Evolutionary conservation across 1,140 invertebrate genomes (phyloP).

Genomic region (Drosophila kepulauana): DNA sequence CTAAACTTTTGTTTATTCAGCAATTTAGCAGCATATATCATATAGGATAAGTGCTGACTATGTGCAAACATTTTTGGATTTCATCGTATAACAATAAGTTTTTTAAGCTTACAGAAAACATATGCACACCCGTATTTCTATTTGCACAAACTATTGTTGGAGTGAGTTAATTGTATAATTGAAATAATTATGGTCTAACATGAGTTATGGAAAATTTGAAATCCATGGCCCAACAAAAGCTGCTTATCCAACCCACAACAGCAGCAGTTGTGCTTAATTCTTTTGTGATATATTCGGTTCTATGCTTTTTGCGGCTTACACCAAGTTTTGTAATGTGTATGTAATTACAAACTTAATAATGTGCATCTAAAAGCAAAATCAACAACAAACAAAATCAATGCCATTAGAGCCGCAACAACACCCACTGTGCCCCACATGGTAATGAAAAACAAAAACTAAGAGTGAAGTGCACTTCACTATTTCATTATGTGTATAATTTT

Average conservation of each 20-base stretch:
- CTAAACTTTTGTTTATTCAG: background rate
- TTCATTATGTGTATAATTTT: slow-evolving; percentile 11
- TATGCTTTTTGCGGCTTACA: slow-evolving; percentile 30
- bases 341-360: slow-evolving; percentile 33
- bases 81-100: no score
- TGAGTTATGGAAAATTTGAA: slow-evolving; percentile 15
- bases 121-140: background rate
- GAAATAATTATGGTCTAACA: slow-evolving; percentile 8
- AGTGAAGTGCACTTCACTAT: slow-evolving; percentile 4
- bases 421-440: background rate
- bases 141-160: background rate
- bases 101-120: background rate
- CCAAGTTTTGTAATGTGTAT: slow-evolving; percentile 31
- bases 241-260: slow-evolving; percentile 18
- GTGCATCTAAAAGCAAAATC: slow-evolving; percentile 27
- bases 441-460: slow-evolving; percentile 9
- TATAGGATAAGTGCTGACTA: background rate
- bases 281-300: slow-evolving; percentile 27
- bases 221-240: slow-evolving; percentile 10
- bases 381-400: slow-evolving; percentile 32
- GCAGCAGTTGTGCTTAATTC: slow-evolving; percentile 6
- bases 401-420: slow-evolving; percentile 18
- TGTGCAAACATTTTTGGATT: no score
- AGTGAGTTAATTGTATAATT: slow-evolving; percentile 1
- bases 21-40: background rate